Conservation (phyloP, 2,797 vertebrate species). For the Tauraco hartlaubi region DNA sequence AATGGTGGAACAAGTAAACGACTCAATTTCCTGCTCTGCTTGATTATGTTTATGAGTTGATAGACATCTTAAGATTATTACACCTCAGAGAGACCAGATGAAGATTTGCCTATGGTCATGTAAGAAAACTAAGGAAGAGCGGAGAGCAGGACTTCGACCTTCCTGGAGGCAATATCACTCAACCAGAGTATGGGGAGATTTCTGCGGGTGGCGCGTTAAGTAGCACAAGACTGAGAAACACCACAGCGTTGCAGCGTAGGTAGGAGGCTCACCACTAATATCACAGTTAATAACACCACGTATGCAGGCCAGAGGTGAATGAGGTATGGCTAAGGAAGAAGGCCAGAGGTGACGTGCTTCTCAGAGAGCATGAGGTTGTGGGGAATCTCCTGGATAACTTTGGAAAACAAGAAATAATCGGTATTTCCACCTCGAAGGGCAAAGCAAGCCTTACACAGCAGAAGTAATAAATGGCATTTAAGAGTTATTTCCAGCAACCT, state of each 20-base stretch:
- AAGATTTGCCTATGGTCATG: neutral
- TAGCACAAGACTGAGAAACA: rapidly evolving
- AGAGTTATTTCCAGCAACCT: neutral
- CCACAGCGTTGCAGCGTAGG: rapidly evolving
- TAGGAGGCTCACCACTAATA: neutral
- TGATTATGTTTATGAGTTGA: neutral
- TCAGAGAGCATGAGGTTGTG: neutral
- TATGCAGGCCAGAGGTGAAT: neutral
- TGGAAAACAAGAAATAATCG: neutral
- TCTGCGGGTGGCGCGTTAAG: neutral
- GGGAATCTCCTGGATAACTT: neutral
- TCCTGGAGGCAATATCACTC: neutral
- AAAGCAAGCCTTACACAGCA: neutral
- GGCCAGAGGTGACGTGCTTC: neutral
- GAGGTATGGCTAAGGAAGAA: neutral
- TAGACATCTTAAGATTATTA: neutral
- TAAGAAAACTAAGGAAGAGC: neutral
- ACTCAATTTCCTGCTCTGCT: neutral
- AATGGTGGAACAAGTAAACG: neutral
- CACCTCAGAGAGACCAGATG: neutral
- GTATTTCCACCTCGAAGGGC: neutral
- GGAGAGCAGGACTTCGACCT: neutral
- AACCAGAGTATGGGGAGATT: neutral
- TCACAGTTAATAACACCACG: neutral
- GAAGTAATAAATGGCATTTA: neutral